Base-by-base conservation (phyloP, 2,113 vertebrate species). In the Etia nguti region DNA sequence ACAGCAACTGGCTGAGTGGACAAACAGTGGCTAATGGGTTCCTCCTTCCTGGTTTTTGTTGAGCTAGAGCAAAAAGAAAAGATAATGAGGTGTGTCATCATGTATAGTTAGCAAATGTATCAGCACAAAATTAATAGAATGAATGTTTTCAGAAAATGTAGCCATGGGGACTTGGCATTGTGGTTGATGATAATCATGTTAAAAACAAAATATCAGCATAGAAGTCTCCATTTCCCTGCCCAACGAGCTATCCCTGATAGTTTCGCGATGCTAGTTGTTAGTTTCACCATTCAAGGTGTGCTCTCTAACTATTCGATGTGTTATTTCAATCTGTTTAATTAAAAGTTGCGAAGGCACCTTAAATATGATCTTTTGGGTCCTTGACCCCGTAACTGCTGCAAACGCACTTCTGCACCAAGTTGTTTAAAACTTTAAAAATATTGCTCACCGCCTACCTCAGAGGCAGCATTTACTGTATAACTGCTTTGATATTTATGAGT, bases 351-450 rank as follows among this genome's bases (percentile, higher is more conserved):
- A 73, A 46, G 9, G 4, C 4, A 0, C 0, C 41, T 16, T 48
- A 26, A 73, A 29, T 29, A 29, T 11, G 15, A 73, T 7, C 15
- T 29, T 73, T 26, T 73, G 41, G 41, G 68, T 73, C 38, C 16
- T 10, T 18, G 22, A 1, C 41, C 29, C 20, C 9, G 0, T 24
- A 18, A 46, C 13, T 29, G 13, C 22, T 43, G 15, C 68, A 46
- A 29, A 73, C 41, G 26, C 22, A 29, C 15, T 29, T 48, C 18
- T 4, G 50, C 50, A 52, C 50, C 16, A 5, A 50, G 50, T 20
- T 20, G 18, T 9, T 20, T 20, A 20, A 20, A 52, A 52, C 50
- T 52, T 52, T 20, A 20, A 52, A 18, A 18, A 52, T 9, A 6
- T 18, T 9, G 48, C 48, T 4, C 48, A 52, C 18, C 18, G 4